These are phyloP conservation scores for Trematomus loennbergii DNA, from an alignment of 2,113 vertebrate species.

Conservation along the genomic window DNA sequence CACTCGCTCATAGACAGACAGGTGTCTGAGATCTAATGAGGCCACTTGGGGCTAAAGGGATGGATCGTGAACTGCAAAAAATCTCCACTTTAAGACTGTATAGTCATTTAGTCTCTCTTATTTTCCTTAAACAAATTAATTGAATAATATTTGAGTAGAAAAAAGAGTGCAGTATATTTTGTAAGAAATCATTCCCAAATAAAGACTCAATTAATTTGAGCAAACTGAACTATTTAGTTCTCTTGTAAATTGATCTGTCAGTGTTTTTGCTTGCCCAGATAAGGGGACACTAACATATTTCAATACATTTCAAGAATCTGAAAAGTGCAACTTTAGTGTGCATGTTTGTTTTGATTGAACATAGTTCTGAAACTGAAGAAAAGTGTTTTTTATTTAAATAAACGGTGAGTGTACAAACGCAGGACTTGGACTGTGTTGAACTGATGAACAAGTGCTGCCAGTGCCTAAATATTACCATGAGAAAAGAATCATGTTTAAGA, in stretches of 20 bases:
- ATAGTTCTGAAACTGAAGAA: not conserved
- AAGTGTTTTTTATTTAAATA: not conserved
- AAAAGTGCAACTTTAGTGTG: not conserved
- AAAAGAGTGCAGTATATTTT: not conserved
- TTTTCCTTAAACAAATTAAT: not conserved
- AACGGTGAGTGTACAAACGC: not conserved
- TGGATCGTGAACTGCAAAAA: not conserved
- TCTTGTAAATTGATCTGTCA: too few relatives aligned
- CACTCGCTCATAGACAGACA: constrained; percentile 3
- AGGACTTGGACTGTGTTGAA: not conserved
- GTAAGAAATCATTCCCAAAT: not conserved
- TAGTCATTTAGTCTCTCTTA: not conserved
- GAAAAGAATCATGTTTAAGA: not conserved
- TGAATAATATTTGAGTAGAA: not conserved
- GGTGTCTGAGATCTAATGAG: not conserved
- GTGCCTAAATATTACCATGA: not conserved
- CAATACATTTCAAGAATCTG: not conserved
- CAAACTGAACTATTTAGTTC: not conserved
- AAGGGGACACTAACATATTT: not conserved
- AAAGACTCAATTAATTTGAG: not conserved
- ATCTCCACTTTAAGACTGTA: not conserved
- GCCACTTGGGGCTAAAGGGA: not conserved
- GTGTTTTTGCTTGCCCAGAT: not conserved
- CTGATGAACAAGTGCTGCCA: not conserved
- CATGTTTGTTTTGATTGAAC: not conserved